A percentile compares a stretch with the other conserved stretches of the same genome.
Conservation (phyloP, 2,888 invertebrate genomes). For the Mesopsocus fuscifrons region DNA sequence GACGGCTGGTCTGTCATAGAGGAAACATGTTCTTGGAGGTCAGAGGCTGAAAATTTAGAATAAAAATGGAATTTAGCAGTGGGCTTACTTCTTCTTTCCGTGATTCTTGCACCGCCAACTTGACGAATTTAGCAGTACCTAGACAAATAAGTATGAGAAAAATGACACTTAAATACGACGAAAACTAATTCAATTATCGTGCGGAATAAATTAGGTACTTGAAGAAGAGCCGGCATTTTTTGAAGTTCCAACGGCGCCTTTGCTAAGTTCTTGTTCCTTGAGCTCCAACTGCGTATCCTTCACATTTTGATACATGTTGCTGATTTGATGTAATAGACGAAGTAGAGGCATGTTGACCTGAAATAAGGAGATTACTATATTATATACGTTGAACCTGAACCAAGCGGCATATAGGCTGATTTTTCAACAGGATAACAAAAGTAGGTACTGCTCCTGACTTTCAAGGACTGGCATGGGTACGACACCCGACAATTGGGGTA, state of each 20-base stretch:
- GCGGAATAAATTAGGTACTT: conserved; percentile 24
- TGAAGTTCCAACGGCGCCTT: conserved; percentile 28
- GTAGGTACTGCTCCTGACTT: no score
- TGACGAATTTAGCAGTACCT: no score
- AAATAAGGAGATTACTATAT: conserved; percentile 13
- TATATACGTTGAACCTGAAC: conserved; percentile 8
- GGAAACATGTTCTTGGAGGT: conserved; percentile 36
- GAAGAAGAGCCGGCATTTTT: conserved; percentile 42
- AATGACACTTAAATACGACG: no score
- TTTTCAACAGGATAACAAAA: no score
- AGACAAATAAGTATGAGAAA: no score
- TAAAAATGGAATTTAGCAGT: no score
- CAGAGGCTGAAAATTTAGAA: conserved; percentile 29
- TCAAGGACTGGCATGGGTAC: no score
- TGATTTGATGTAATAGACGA: conserved; percentile 83
- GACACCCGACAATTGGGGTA: no score
- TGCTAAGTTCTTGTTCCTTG: conserved; percentile 47
- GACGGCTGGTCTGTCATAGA: conserved; percentile 21
- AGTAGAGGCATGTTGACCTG: conserved; percentile 87
- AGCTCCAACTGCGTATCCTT: conserved; percentile 85
- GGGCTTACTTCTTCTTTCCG: no score
- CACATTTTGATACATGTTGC: conserved; percentile 94
- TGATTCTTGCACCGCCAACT: no score
- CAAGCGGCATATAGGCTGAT: no score
- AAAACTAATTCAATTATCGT: no score